Base-by-base conservation (phyloP, 2,113 vertebrate genomes). In the Vireo altiloquus region DNA sequence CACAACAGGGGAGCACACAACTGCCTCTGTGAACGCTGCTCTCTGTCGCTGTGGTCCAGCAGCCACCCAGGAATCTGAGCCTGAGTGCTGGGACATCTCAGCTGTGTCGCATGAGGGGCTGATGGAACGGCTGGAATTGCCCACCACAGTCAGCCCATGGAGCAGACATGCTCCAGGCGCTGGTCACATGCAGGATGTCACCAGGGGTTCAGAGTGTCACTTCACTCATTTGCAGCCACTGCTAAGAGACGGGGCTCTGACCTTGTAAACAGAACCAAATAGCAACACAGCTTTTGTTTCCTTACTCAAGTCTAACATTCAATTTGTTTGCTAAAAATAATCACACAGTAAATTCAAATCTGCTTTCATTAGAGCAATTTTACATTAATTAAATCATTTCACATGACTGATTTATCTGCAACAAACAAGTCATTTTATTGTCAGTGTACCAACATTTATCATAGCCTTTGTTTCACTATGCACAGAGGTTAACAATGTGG, bases 331-430 rank as follows among this genome's bases (percentile, higher is more conserved):
- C 82, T 89, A 86, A 89, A 87, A 92, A 96, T 84, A 94, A 89
- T 87, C 86, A 76, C 64, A 65, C 7, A 82, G 86, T 61, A 89
- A 96, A 94, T 94, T 93, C 31, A 91, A 87, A 92, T 89, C 69
- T 94, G 82, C 82, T 93, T 92, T 95, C 71, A 90, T 95, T 86
- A 89, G 64, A 94, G 71, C 76, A 90, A 92, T 93, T 96, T 89
- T 87, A 84, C 21, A 0, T 94, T 92, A 92, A 96, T 94, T 78
- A 92, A 83, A 95, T 89, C 9, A 94, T 91, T 93, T 96, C 77
- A 92, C 40, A 61, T 76, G 88, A 92, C 72, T 93, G 76, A 95
- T 89, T 89, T 87, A 89, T 90, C 90, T 89, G 82, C 64, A 93
- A 83, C 93, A 94, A 95, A 83, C 82, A 89, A 83, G 60, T 71